Percentiles rank a stretch among this genome's conserved stretches.
Evolutionary conservation across 2,797 vertebrate genomes (phyloP).

Genomic region (Malurus splendens): DNA sequence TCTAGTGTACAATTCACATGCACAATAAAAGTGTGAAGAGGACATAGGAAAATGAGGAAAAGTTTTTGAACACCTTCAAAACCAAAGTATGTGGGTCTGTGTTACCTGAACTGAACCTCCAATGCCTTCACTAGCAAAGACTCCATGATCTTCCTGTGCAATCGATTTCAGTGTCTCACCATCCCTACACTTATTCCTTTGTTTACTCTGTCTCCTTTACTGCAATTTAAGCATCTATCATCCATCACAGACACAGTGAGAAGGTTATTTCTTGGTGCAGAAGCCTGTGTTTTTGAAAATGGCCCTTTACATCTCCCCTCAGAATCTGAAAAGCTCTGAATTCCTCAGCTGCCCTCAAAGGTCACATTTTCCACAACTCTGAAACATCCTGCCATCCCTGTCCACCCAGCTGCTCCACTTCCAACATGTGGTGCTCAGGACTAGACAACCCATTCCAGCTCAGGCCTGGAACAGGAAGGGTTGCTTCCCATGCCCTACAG

Average conservation of each 20-base stretch:
- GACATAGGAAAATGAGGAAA: background rate
- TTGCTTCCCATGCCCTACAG: background rate
- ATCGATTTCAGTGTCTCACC: background rate
- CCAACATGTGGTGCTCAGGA: background rate
- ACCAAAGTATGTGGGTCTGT: fast-evolving
- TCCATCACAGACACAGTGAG: background rate
- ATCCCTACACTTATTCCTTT: background rate
- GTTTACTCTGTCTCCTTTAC: background rate
- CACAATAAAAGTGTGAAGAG: background rate
- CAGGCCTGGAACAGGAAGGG: background rate
- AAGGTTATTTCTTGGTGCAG: background rate
- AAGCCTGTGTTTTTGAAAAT: background rate
- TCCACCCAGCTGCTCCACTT: background rate
- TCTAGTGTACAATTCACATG: background rate
- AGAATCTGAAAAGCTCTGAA: background rate
- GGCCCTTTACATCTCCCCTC: background rate
- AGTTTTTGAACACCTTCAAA: background rate
- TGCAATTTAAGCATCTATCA: background rate
- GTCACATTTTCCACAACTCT: background rate
- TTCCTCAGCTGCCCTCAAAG: background rate
- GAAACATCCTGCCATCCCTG: fast-evolving
- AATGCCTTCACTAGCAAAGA: background rate
- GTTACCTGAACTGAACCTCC: background rate
- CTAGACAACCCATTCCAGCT: background rate
- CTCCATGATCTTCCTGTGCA: background rate